Evolutionary conservation across 2,113 vertebrate species (phyloP).

Genomic region (Cettia cetti): DNA sequence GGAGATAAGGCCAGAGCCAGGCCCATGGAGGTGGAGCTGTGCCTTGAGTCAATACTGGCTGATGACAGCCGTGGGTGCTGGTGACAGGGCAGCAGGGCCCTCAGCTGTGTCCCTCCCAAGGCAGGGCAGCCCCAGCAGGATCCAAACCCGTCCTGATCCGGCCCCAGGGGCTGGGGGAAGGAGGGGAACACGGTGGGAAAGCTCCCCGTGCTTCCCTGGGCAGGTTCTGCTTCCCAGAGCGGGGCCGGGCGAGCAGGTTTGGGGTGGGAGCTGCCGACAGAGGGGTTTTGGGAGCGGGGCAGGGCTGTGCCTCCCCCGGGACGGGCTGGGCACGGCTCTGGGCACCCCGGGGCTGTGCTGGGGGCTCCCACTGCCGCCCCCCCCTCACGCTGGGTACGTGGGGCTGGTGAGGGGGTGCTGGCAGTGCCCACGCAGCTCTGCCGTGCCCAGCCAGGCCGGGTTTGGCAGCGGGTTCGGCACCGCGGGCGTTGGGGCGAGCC

Average conservation of each 20-base stretch:
- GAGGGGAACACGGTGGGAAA: not conserved
- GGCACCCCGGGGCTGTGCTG: not conserved
- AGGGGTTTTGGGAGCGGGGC: not conserved
- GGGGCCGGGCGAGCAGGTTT: not conserved
- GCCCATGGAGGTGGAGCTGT: not conserved
- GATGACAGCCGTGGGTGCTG: accelerated
- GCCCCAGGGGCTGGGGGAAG: accelerated
- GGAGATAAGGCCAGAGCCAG: not conserved
- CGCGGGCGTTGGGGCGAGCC: not conserved
- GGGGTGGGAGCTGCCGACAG: not conserved
- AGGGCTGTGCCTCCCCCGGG: not conserved
- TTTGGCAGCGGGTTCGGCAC: not conserved
- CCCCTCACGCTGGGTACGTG: accelerated
- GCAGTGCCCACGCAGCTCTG: not conserved
- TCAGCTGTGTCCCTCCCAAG: not conserved
- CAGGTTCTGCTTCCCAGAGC: not conserved
- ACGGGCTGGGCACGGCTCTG: not conserved
- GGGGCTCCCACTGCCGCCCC: not conserved
- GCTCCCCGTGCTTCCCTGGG: not conserved
- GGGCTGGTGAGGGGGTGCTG: not conserved
- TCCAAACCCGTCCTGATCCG: not conserved
- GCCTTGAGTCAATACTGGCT: not conserved
- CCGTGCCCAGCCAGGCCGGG: accelerated
- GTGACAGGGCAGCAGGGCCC: accelerated
- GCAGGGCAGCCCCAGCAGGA: not conserved